Evolutionary conservation across 2,113 vertebrate species (phyloP), one percentile per base, ranked within the genome.

Genomic region (Stegostoma tigrinum): DNA sequence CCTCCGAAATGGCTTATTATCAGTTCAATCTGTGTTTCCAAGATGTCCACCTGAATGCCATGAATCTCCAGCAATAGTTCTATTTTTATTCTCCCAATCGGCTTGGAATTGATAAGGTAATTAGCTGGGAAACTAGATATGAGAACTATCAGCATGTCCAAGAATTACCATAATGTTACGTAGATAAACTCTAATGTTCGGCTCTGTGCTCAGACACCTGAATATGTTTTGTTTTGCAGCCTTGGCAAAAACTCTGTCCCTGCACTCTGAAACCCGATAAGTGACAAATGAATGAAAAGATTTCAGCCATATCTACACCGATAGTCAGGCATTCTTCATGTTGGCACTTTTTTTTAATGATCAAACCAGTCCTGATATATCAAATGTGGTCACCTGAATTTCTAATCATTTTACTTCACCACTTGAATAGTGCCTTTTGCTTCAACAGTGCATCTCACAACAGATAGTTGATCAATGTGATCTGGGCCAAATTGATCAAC

Each of bases 121-220:
- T 98, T 98, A 98, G 97, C 97, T 97, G 96, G 97, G 98, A 98
- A 98, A 98, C 98, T 96, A 98, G 97, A 98, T 97, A 98, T 96
- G 97, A 96, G 96, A 96, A 96, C 96, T 96, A 97, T 97, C 97
- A 42, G 23, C 67, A 27, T 94, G 91, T 2, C 38, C 34, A 10
- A 45, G 7, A 27, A 70, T 70, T 94, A 72, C 42, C 38, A 95
- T 72, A 30, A 90, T 64, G 94, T 70, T 70, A 67, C 34, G 38
- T 38, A 95, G n/a, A 52, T 75, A 72, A 95, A 48, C 94, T 95
- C 38, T 75, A 72, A 94, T 68, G 17, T 64, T 90, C 87, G n/a
- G 87, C 52, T 90, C 34, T 94, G 24, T 38, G 8, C 64, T 61
- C 8, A 45, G 66, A n/a, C n/a, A 94, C 38, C 66, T 94, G n/a